Conservation (phyloP, 2,888 invertebrate species). For the Sthenelais limicola region DNA sequence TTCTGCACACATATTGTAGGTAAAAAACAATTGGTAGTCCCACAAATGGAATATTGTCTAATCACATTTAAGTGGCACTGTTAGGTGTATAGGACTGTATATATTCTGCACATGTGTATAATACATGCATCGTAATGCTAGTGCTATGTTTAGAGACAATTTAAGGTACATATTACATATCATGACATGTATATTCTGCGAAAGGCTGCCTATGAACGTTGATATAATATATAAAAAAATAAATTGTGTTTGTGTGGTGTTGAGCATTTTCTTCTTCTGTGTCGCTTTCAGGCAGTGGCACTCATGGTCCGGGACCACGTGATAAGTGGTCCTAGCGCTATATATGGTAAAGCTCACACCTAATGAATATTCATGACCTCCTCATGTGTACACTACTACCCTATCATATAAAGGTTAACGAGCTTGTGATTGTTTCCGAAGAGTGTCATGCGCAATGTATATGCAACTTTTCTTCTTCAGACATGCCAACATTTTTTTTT, state of each 20-base stretch:
- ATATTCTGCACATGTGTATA: too few species aligned
- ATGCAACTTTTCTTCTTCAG: conserved; percentile 28
- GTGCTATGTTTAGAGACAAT: too few species aligned
- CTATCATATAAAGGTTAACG: not conserved
- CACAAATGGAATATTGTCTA: too few species aligned
- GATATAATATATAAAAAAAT: not conserved
- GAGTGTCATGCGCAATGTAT: conserved; percentile 32
- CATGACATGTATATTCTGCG: too few species aligned
- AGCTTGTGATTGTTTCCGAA: not conserved
- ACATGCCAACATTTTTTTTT: too few species aligned
- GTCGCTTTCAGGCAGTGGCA: conserved; percentile 8
- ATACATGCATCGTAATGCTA: too few species aligned
- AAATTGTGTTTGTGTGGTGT: not conserved
- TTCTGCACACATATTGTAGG: too few species aligned
- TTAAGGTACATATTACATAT: too few species aligned
- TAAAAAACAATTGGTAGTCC: too few species aligned
- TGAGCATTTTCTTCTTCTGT: not conserved
- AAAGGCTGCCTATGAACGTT: too few species aligned
- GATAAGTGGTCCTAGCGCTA: conserved; percentile 27
- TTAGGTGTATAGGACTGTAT: too few species aligned
- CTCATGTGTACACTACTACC: not conserved
- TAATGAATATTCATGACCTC: not conserved
- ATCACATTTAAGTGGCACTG: too few species aligned
- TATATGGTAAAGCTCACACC: not conserved
- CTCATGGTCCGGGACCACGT: conserved; percentile 17